Evolutionary conservation across 2,888 invertebrate species (phyloP), one percentile per base, ranked within the genome.

Genomic region (Lepidocyrtoides sp.): DNA sequence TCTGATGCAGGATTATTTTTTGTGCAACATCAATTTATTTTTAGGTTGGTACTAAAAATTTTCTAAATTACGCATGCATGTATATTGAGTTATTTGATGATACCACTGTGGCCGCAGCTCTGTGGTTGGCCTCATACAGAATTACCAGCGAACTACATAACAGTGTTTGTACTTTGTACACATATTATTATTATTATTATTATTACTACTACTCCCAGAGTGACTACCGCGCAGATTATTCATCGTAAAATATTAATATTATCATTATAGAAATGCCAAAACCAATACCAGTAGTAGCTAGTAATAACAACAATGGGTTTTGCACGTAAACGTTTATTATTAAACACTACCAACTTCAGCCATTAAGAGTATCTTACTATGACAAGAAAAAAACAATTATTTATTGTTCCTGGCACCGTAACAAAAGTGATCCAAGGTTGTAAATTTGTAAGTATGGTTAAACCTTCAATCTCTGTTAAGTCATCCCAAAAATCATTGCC

Each of bases 361-460:
- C 41, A 69, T 36, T 41, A 69, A 5, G 36, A 36, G 20, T 69
- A 41, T 69, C 26, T 63, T 51, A 81, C 51, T 69, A 82, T 82
- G 88, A 82, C 72, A 88, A 88, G 32, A 48, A 60, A 26, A n/a
- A n/a, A 29, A 57, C 60, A 17, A 63, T 66, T 79, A 69, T 81
- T 23, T 17, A 44, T 26, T 83, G 89, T 75, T 89, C 82, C 89
- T 89, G 89, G 89, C 89, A 89, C 89, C 89, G 89, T 83, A 60
- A 89, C 89, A 89, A 89, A 54, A 60, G n/a, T 23, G 7, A 41
- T 60, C 83, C 89, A 89, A 89, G 89, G 89, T 75, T 89, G 75
- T 72, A 36, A n/a, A 36, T 63, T 29, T 29, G n/a, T n/a, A 36
- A 36, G 63, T 48, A 81, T 88, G 66, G 87, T 20, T 20, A 81